Base-by-base conservation (phyloP, 2,113 vertebrate genomes). In the Saguinus imperator region DNA sequence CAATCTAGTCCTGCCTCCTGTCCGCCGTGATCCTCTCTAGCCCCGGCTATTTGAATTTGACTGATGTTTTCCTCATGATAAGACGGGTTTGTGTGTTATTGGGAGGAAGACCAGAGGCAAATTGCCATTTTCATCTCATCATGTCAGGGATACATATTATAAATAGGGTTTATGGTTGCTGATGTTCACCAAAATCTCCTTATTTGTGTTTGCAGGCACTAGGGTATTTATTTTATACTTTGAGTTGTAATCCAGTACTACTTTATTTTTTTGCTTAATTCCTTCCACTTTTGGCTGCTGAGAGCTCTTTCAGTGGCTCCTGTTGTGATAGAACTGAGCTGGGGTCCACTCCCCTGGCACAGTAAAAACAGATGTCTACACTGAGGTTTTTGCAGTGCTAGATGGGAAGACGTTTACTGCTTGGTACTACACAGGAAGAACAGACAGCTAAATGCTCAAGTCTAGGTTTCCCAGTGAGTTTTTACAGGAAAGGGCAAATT, bases 181-280 rank as follows among this genome's bases (percentile, higher is more conserved):
- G 6, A 61, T 77, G 21, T 77, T 77, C 32, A 50, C 32, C 9
- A 45, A 25, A 80, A 58, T 73, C 14, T 27, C 58, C 25, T 29
- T 29, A 23, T 81, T 43, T 40, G 20, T 12, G 14, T 91, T 72
- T 27, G 7, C 66, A 3, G 66, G 13, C 32, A 76, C 17, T 75
- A 37, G 35, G 52, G 61, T 92, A 84, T 84, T 92, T 92, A 83
- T 61, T 92, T 58, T 68, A 57, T n/a, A 87, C 58, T 79, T 87
- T 68, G n/a, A 21, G 37, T 75, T 95, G 58, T 43, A 58, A 50
- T 58, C 48, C 50, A 93, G 8, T 27, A 57, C 18, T 68, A 27
- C 57, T 83, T 68, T 23, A 64, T 82, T 70, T 66, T 82, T 37
- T 95, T 88, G 68, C 11, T 68, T 20, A 66, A 64, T 52, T 77